Evolutionary conservation across 2,113 vertebrate species (phyloP).

Genomic region (Ariopsis seemanni): DNA sequence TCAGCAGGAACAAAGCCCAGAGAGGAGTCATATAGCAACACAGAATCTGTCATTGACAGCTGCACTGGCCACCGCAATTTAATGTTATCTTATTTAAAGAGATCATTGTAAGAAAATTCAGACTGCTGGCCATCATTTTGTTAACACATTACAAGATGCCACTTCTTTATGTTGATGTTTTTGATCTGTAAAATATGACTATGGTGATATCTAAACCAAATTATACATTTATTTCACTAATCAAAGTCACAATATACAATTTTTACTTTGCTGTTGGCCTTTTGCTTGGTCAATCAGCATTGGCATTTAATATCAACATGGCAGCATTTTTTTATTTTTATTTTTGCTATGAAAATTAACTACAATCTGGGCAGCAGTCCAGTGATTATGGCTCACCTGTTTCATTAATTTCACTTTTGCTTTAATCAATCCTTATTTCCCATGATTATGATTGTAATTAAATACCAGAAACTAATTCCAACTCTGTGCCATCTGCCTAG

Average conservation of each 20-base stretch:
- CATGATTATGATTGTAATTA: constrained; percentile 77
- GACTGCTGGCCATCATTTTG: background rate
- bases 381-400: constrained; percentile 64
- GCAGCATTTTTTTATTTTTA: constrained; percentile 15
- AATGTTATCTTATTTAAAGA: constrained; percentile 13
- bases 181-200: background rate
- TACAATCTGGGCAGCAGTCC: constrained; percentile 69
- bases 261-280: background rate
- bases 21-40: constrained; percentile 19
- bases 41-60: constrained; percentile 5
- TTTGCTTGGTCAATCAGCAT: constrained; percentile 1
- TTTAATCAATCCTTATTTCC: constrained; percentile 81
- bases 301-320: constrained; percentile 26
- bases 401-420: constrained; percentile 75
- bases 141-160: background rate
- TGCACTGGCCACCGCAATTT: background rate
- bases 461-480: constrained; percentile 76
- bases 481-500: constrained; percentile 73
- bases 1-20: constrained; percentile 55
- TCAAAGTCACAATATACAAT: background rate
- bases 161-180: background rate
- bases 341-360: constrained; percentile 35
- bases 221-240: background rate
- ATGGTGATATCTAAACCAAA: background rate
- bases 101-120: background rate